These are phyloP conservation scores for Meganola albula DNA, from an alignment of 2,888 invertebrate genomes.

Conservation along the genomic window DNA sequence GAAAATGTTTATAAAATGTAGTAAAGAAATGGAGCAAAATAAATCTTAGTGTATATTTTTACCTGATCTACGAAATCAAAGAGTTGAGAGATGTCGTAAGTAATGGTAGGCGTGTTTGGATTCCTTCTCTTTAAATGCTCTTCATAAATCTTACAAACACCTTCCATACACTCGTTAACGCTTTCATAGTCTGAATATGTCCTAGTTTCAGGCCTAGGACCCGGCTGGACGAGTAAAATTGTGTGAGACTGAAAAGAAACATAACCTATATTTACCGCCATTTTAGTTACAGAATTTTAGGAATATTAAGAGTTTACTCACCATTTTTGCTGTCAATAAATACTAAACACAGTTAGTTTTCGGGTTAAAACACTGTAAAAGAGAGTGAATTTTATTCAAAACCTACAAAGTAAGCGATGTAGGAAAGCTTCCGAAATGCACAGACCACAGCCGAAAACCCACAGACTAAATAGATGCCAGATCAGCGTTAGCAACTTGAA, in stretches of 20 bases:
- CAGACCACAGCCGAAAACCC: too few relatives aligned
- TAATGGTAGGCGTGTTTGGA: constrained; percentile 97
- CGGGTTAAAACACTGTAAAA: too few relatives aligned
- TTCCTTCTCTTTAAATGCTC: constrained; percentile 97
- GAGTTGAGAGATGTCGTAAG: constrained; percentile 98
- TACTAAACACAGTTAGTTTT: too few relatives aligned
- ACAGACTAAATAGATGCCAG: too few relatives aligned
- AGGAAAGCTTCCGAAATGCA: too few relatives aligned
- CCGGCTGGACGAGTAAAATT: constrained; percentile 96
- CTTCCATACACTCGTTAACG: constrained; percentile 98
- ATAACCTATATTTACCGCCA: constrained; percentile 25
- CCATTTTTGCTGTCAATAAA: constrained; percentile 27
- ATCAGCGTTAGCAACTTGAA: too few relatives aligned
- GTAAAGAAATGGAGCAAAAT: too few relatives aligned
- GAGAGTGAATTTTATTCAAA: too few relatives aligned
- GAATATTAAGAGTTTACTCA: constrained; percentile 14
- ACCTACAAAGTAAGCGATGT: too few relatives aligned
- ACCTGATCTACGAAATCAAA: constrained; percentile 98
- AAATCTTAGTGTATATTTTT: too few relatives aligned
- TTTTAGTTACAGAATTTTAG: constrained; percentile 14
- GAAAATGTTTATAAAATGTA: too few relatives aligned
- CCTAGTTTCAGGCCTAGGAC: constrained; percentile 94
- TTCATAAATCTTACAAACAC: constrained; percentile 99
- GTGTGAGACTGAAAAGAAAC: constrained; percentile 88
- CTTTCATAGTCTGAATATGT: constrained; percentile 99